Conservation (phyloP, 37 sponge, comb jelly and placozoan genomes). For the Geodia barretti region DNA sequence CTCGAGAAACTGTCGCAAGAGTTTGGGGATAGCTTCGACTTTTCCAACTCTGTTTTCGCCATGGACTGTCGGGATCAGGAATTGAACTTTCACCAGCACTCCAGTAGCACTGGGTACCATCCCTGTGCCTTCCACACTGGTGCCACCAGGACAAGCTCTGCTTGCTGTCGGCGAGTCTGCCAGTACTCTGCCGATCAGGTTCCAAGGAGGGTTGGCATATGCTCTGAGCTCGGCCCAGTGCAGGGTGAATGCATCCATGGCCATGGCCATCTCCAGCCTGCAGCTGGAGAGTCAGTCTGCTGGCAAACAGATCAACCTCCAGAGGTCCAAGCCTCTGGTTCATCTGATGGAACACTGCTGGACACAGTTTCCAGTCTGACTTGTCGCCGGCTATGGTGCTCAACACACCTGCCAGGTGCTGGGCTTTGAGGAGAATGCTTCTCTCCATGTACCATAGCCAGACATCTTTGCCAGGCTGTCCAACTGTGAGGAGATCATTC, state of each 20-base stretch:
- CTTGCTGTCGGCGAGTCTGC: too few relatives aligned
- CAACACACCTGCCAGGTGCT: too few relatives aligned
- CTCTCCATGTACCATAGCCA: too few relatives aligned
- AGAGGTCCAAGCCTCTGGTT: slow-evolving; percentile 13
- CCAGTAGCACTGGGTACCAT: too few relatives aligned
- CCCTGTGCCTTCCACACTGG: too few relatives aligned
- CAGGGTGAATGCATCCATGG: slow-evolving; percentile 34
- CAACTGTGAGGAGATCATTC: too few relatives aligned
- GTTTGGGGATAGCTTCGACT: slow-evolving; percentile 66
- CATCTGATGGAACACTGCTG: slow-evolving; percentile 15
- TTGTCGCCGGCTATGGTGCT: too few relatives aligned
- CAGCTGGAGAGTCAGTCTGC: slow-evolving; percentile 39
- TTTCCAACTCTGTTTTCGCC: slow-evolving; percentile 49
- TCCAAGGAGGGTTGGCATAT: slow-evolving; percentile 31
- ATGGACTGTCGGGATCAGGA: slow-evolving; percentile 77
- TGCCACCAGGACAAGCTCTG: too few relatives aligned
- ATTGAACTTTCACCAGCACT: too few relatives aligned
- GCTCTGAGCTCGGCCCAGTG: slow-evolving; percentile 22
- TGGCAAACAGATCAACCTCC: slow-evolving; percentile 34
- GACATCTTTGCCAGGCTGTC: too few relatives aligned
- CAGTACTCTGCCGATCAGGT: slow-evolving; percentile 10
- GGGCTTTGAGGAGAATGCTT: too few relatives aligned
- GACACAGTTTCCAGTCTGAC: slow-evolving; percentile 44
- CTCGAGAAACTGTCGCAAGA: slow-evolving; percentile 24
- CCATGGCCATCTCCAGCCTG: slow-evolving; percentile 15